A percentile compares a stretch with the other conserved stretches of the same genome.
phyloP scores from a whole-genome alignment of 2,113 vertebrate genomes.

The Danio rerio region DNA sequence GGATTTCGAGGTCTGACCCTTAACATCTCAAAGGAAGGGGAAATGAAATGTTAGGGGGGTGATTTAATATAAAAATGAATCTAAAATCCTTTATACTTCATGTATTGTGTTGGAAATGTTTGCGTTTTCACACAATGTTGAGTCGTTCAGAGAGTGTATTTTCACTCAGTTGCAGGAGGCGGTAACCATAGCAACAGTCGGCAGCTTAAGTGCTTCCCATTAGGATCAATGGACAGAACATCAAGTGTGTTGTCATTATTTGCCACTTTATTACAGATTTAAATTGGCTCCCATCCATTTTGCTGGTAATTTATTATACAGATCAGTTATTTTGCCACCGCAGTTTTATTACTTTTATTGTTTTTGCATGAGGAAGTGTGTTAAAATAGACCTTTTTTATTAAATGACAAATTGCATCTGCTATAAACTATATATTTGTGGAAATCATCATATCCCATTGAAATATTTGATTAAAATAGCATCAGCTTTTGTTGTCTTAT shows the following conservation, averaged over 20 bases:
- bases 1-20: neutral
- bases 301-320: no score
- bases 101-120: neutral
- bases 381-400: no score
- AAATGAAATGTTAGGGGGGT: neutral
- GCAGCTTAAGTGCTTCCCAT: neutral
- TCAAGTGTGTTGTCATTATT: neutral
- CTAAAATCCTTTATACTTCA: neutral
- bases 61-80: neutral
- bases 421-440: no score
- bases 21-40: neutral
- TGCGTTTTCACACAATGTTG: neutral
- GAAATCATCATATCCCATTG: no score
- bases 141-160: neutral
- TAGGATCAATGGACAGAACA: conserved; percentile 6
- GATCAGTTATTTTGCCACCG: no score
- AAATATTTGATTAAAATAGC: no score
- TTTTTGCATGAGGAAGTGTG: no score
- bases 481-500: no score
- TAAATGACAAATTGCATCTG: no score
- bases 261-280: neutral
- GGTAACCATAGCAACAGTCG: conserved; percentile 26
- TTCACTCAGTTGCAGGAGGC: neutral
- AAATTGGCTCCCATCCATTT: neutral
- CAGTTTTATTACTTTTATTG: no score